Conservation (phyloP, 2,113 vertebrate species). For the Neogale vison region DNA sequence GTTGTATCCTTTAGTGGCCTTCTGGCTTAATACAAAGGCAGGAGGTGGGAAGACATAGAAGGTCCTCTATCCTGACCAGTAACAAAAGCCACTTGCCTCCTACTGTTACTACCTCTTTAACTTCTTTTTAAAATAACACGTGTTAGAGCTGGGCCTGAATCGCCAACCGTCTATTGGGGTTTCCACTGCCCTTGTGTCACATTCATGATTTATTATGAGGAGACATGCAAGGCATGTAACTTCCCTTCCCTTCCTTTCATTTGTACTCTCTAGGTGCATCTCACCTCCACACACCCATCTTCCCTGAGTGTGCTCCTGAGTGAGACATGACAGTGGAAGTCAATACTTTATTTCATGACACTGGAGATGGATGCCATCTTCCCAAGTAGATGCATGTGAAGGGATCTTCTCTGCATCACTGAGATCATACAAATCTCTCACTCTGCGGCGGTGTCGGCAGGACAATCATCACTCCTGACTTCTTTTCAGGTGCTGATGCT, state of each 20-base stretch:
- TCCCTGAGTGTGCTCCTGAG: slow-evolving; percentile 47
- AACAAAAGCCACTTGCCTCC: background rate
- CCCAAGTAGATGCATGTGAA: slow-evolving; percentile 60
- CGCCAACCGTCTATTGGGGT: slow-evolving; percentile 50
- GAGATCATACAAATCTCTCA: slow-evolving; percentile 64
- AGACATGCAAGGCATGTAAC: slow-evolving; percentile 25
- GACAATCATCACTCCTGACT: slow-evolving; percentile 66
- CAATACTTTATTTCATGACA: slow-evolving; percentile 72
- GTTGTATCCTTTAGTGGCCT: background rate
- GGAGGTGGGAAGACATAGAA: background rate
- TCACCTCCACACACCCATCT: slow-evolving; percentile 72
- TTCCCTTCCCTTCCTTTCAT: slow-evolving; percentile 39
- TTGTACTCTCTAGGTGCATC: slow-evolving; percentile 72
- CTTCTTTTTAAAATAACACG: background rate
- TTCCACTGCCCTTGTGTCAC: background rate
- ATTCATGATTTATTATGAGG: slow-evolving; percentile 52
- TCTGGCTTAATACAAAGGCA: background rate
- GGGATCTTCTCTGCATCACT: slow-evolving; percentile 73
- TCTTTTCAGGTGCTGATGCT: background rate
- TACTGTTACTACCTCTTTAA: background rate
- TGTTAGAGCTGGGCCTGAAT: background rate
- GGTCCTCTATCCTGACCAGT: background rate
- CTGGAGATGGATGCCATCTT: slow-evolving; percentile 73
- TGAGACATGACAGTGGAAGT: slow-evolving; percentile 70
- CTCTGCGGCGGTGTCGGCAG: slow-evolving; percentile 53